These are phyloP conservation scores for Tetramorium bicarinatum DNA, from an alignment of 2,888 invertebrate genomes.

Conservation along the genomic window DNA sequence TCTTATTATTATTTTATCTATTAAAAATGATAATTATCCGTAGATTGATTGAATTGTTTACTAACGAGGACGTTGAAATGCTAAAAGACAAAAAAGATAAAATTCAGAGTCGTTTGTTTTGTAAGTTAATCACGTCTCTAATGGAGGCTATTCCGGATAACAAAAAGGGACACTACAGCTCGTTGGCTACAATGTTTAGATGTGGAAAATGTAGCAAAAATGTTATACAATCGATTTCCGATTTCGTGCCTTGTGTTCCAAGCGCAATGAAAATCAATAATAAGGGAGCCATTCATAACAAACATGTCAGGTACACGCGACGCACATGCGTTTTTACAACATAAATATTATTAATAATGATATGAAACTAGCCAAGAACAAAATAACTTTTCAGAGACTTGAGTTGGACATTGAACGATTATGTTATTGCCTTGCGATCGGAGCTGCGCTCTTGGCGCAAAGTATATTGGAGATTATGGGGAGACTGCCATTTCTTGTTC, in stretches of 20 bases:
- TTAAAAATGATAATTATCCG: constrained; percentile 46
- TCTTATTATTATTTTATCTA: background rate
- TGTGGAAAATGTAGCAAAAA: constrained; percentile 93
- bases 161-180: constrained; percentile 93
- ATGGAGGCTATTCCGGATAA: constrained; percentile 92
- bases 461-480: constrained; percentile 98
- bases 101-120: constrained; percentile 94
- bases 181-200: constrained; percentile 92
- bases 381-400: constrained; percentile 88
- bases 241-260: constrained; percentile 91
- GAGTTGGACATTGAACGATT: constrained; percentile 93
- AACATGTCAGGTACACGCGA: constrained; percentile 89
- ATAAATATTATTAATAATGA: background rate
- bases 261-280: constrained; percentile 91
- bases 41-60: constrained; percentile 95
- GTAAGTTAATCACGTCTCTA: constrained; percentile 93
- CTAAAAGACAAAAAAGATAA: constrained; percentile 96
- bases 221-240: constrained; percentile 90
- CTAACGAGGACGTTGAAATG: constrained; percentile 94
- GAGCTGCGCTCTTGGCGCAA: constrained; percentile 95
- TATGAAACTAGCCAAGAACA: background rate
- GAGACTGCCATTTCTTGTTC: constrained; percentile 94
- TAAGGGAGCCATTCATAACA: constrained; percentile 91
- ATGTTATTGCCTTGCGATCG: constrained; percentile 91
- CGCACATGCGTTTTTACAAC: background rate